Evolutionary conservation across 2,888 invertebrate genomes (phyloP).

Genomic region (Galerucella nymphaeae): DNA sequence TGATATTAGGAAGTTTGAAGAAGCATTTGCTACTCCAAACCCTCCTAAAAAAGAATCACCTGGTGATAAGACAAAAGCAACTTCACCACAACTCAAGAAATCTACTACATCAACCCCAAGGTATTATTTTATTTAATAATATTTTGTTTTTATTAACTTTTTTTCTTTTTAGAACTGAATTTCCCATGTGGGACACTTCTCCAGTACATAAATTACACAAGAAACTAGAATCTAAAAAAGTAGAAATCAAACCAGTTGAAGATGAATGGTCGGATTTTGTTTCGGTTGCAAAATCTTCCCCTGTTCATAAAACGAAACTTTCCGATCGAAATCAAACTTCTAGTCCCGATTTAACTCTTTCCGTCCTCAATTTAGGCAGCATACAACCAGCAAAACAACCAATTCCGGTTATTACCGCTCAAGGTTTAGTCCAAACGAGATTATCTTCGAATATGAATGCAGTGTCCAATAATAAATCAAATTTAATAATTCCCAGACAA

Average conservation of each 20-base stretch:
- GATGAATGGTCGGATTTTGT: slow-evolving; percentile 74
- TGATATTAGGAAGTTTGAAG: slow-evolving; percentile 60
- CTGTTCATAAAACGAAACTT: slow-evolving; percentile 48
- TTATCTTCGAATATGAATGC: slow-evolving; percentile 49
- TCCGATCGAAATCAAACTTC: slow-evolving; percentile 52
- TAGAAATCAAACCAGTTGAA: slow-evolving; percentile 54
- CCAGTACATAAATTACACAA: slow-evolving; percentile 5
- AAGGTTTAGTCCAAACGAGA: slow-evolving; percentile 61
- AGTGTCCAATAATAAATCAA: slow-evolving; percentile 37
- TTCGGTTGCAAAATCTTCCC: slow-evolving; percentile 57
- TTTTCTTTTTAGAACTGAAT: slow-evolving; percentile 12
- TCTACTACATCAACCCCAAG: background rate
- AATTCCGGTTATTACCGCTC: slow-evolving; percentile 61
- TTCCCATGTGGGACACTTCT: slow-evolving; percentile 25
- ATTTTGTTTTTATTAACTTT: background rate
- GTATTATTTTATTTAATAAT: background rate
- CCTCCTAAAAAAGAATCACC: slow-evolving; percentile 4
- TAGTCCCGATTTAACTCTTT: slow-evolving; percentile 60
- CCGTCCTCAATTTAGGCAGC: slow-evolving; percentile 60
- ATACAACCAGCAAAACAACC: slow-evolving; percentile 60
- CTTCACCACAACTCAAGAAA: background rate
- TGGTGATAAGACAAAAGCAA: background rate
- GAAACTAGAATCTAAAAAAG: slow-evolving; percentile 27
- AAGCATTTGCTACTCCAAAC: slow-evolving; percentile 50
- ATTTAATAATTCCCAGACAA: slow-evolving; percentile 28